phyloP scores from a whole-genome alignment of 2,888 invertebrate species.

The Conchocele bisecta region DNA sequence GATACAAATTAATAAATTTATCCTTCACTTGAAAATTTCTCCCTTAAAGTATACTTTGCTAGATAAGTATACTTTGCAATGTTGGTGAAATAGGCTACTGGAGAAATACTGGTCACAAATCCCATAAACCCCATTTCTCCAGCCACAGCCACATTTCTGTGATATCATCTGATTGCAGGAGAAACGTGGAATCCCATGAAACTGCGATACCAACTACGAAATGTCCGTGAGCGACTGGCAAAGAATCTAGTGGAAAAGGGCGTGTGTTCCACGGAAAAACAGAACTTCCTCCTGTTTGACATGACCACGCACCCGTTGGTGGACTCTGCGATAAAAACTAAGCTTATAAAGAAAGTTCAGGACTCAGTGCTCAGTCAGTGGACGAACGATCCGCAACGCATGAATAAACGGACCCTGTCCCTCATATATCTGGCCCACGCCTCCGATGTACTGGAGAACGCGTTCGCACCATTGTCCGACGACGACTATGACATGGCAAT shows the following conservation, averaged over 20 bases:
- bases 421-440: slow-evolving; percentile 98
- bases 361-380: slow-evolving; percentile 98
- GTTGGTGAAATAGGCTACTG: too few species aligned
- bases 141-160: too few species aligned
- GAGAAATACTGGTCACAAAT: too few species aligned
- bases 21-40: too few species aligned
- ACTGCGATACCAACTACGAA: slow-evolving; percentile 98
- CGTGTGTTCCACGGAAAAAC: slow-evolving; percentile 99
- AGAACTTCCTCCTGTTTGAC: slow-evolving; percentile 99
- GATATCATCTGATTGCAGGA: slow-evolving; percentile 85
- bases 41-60: too few species aligned
- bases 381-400: slow-evolving; percentile 97
- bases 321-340: slow-evolving; percentile 96
- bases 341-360: slow-evolving; percentile 97
- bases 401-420: slow-evolving; percentile 97
- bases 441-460: slow-evolving; percentile 99
- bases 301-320: slow-evolving; percentile 99
- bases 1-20: too few species aligned
- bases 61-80: too few species aligned
- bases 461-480: slow-evolving; percentile 96
- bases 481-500: slow-evolving; percentile 99
- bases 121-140: too few species aligned
- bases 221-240: slow-evolving; percentile 98
- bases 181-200: slow-evolving; percentile 99
- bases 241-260: slow-evolving; percentile 99